Percentiles rank a stretch among this genome's conserved stretches.
Conservation (phyloP, 2,888 invertebrate species). For the Lacanobia wlatinum region DNA sequence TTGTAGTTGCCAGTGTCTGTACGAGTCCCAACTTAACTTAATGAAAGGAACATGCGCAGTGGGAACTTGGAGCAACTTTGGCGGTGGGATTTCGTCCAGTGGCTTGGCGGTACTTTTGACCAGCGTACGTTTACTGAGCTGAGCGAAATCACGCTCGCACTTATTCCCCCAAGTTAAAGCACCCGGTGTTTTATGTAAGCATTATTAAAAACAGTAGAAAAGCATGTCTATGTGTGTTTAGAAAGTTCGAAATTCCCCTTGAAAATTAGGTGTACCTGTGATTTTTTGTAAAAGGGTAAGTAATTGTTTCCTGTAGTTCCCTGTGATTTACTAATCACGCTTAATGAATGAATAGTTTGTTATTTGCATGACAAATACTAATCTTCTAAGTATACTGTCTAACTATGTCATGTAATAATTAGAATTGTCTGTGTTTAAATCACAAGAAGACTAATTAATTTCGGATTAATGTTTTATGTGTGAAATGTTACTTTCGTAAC, state of each 20-base stretch:
- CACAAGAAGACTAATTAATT: constrained; percentile 1
- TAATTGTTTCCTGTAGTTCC: constrained; percentile 80
- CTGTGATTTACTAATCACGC: constrained; percentile 60
- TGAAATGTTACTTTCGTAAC: too few relatives aligned
- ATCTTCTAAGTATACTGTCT: constrained; percentile 33
- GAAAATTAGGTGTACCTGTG: constrained; percentile 82
- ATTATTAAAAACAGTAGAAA: constrained; percentile 79
- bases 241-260: constrained; percentile 77
- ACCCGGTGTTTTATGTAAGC: constrained; percentile 88
- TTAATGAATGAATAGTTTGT: constrained; percentile 63
- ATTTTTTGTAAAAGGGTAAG: constrained; percentile 82
- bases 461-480: constrained; percentile 12
- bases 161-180: constrained; percentile 75
- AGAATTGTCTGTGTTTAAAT: constrained; percentile 26
- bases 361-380: constrained; percentile 69
- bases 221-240: constrained; percentile 88
- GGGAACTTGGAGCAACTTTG: constrained; percentile 58
- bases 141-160: constrained; percentile 72
- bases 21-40: constrained; percentile 63
- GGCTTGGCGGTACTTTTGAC: constrained; percentile 74
- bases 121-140: constrained; percentile 73
- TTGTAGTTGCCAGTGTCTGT: constrained; percentile 57
- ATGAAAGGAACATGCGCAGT: constrained; percentile 73
- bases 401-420: constrained; percentile 21
- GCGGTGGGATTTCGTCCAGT: constrained; percentile 73